Base-by-base conservation (phyloP, 2,113 vertebrate species). In the Pluvianellus socialis region DNA sequence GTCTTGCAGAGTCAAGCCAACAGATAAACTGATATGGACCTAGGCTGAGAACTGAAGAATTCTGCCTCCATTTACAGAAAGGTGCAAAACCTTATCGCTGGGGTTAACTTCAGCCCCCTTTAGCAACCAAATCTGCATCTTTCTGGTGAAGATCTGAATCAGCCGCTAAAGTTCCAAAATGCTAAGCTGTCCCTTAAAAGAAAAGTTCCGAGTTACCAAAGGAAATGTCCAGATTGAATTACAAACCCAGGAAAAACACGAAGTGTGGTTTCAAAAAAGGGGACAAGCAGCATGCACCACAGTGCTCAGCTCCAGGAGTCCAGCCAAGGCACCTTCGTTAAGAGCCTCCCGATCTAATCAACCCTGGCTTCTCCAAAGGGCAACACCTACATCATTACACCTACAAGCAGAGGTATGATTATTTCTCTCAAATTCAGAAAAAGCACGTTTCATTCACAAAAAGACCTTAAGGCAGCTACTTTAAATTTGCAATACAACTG, bases 241-340 rank as follows among this genome's bases (percentile, higher is more conserved):
- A 79, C 50, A 82, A 86, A 65, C 28, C 28, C 62, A 82, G 58
- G 42, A 79, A 73, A 86, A 73, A 12, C 38, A 88, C 7, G 22
- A 53, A 42, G 14, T 24, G 66, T 53, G 27, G 23, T 70, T 93
- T 79, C 59, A 80, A 26, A 90, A 55, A 32, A 66, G 27, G 38
- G 16, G 28, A 72, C 23, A 84, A 72, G 42, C 58, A 40, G 52
- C 33, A 72, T 42, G 49, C 16, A 52, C 42, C n/a, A 28, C 23
- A 32, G n/a, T 4, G 35, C 56, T n/a, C 47, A 81, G 75, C 42
- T 86, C 56, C 92, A 81, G 55, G 21, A 62, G 50, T 26, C 12
- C 23, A n/a, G 53, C 7, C 5, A 38, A 86, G 59, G 21, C 2
- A 0, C 12, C 38, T n/a, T 0, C 0, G n/a, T 40, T 47, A 24